Evolutionary conservation across 37 sponge, comb jelly and placozoan genomes (phyloP), one percentile per base, ranked within the genome.

Genomic region (Crambe crambe): DNA sequence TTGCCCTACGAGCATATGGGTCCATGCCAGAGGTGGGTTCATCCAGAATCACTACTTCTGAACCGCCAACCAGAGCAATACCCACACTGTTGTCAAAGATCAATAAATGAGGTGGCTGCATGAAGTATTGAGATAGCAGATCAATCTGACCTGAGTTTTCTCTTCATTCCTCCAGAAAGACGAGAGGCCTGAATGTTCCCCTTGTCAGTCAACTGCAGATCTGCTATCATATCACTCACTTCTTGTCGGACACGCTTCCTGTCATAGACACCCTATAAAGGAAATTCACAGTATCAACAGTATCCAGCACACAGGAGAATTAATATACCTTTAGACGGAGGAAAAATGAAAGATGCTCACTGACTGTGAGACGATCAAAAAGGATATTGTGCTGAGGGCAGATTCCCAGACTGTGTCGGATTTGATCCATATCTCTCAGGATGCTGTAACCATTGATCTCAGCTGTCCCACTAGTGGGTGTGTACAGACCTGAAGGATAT

Each of bases 21-120:
- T 97, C 98, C 89, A 97, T 97, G 18, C 98, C 98, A 18, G 95
- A 92, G n/a, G 98, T 97, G 23, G 98, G 98, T 68, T 97, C 98
- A 64, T 97, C 98, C 81, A 97, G 78, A 9, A 97, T 85, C 27
- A 97, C 96, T 35, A 95, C 83, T 83, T 95, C 62, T 3, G 95
- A 93, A 4, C 94, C 98, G 12, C 81, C 81, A 59, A 80, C 37
- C 42, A 80, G 72, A 29, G 81, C 71, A 20, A 80, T 80, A 0
- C 72, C 81, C 23, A 80, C 81, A 80, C 81, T 80, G 35, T 38
- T 6, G 38, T 68, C 4, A 72, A 22, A 42, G 31, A 25, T 22
- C 2, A 54, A 73, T 26, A 73, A 30, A 54, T 54, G 26, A n/a
- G 29, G n/a, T n/a, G n/a, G n/a, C n/a, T n/a, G n/a, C n/a, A n/a